Evolutionary conservation across 2,797 vertebrate genomes (phyloP).

Genomic region (Xiphorhynchus erythropygius): DNA sequence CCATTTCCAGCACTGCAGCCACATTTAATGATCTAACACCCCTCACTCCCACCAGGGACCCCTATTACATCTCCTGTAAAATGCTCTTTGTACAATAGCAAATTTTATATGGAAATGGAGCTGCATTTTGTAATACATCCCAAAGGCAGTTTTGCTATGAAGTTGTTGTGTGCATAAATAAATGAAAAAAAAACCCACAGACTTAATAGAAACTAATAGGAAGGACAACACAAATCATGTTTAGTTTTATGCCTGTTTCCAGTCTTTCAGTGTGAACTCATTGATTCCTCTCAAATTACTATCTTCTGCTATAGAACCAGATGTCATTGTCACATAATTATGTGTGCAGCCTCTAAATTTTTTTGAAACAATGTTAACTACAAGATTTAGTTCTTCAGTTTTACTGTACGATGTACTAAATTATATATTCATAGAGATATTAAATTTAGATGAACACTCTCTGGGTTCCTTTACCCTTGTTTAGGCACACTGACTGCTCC

Average conservation of each 20-base stretch:
- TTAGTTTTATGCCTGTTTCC: background rate
- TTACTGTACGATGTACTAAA: slow-evolving; percentile 5
- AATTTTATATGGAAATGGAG: background rate
- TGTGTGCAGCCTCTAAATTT: background rate
- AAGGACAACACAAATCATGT: background rate
- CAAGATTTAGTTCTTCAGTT: slow-evolving; percentile 18
- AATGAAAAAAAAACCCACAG: background rate
- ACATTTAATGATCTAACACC: background rate
- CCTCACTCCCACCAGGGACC: background rate
- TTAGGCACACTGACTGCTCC: background rate
- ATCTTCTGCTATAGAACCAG: background rate
- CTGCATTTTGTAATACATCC: background rate
- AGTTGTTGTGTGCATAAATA: background rate
- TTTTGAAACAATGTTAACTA: background rate
- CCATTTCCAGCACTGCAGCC: background rate
- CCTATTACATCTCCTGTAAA: background rate
- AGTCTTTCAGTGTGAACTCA: background rate
- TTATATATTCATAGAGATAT: slow-evolving; percentile 52
- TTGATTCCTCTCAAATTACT: slow-evolving; percentile 8
- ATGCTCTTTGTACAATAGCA: background rate
- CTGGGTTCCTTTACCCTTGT: slow-evolving; percentile 3
- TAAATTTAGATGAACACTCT: slow-evolving; percentile 56
- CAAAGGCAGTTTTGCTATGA: background rate
- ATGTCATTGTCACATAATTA: background rate
- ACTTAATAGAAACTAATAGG: background rate